Base-by-base conservation (phyloP, 2,797 vertebrate genomes). In the Novumbra hubbsi region DNA sequence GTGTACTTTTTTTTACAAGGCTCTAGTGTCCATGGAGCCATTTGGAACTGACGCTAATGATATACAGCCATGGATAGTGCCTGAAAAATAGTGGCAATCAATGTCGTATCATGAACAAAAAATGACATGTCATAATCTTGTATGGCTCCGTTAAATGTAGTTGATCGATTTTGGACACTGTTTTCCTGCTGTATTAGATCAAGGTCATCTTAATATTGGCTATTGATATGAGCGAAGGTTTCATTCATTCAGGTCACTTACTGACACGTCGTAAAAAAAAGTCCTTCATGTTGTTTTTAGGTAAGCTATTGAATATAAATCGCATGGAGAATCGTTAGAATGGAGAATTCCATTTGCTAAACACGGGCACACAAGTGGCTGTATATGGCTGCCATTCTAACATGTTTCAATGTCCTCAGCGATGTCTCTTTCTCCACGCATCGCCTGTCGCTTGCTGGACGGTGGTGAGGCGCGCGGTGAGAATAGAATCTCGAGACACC, bases 191-290 rank as follows among this genome's bases (percentile, higher is more conserved):
- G 55, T 50, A 71, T 60, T 11, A 60, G 11, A 24, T 81, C 90
- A 92, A 92, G 91, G 91, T 92, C 91, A 92, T 68, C 52, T 78
- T 71, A 73, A 85, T 85, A 88, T 84, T 84, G 87, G 75, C 85
- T 85, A 88, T 84, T 84, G 87, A 80, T 78, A 83, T 55, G 72
- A 73, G 2, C 6, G 3, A 38, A 1, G 17, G 83, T 84, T 83
- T 82, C 81, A 88, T 82, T 86, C 81, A 32, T 82, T 83, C 76
- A 85, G 82, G 19, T n/a, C 27, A 89, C 88, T 45, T 14, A 91
- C 80, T 89, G 88, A 87, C 84, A 80, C 83, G 73, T 81, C 82
- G 80, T 49, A 57, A 71, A 77, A 27, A 71, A 16, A 12, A 11
- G 55, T 21, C 55, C 55, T 60, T 38, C 34, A 3, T 27, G 55